Evolutionary conservation across 2,797 vertebrate species (phyloP), one percentile per base, ranked within the genome.

Genomic region (Pangasius sanitwongsei): DNA sequence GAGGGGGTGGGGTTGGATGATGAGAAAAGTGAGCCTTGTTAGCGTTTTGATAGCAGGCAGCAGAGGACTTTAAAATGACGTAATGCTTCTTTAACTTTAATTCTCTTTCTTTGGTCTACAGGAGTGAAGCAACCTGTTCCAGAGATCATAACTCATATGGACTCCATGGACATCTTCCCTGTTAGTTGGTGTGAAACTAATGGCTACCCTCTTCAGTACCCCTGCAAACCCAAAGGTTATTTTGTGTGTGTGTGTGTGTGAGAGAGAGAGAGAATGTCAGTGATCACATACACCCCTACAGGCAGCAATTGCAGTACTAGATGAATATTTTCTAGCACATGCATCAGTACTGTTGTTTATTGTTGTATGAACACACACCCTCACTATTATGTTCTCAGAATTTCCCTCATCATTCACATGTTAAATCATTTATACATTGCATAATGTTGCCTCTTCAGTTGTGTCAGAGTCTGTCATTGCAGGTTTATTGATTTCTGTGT

Each of bases 121-220:
- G 98, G 98, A 92, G 95, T 97, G 89, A 98, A 98, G 95, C 97
- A 97, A 87, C 95, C 98, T 1, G 86, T 98, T 93, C 97, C 97
- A 83, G 98, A 99, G 93, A 95, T 97, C 91, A 98, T 99, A 86
- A 97, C 98, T 93, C 98, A 97, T 48, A 96, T 98, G 92, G 98
- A 99, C 91, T 99, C 98, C 6, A 97, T 98, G 92, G 97, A 99
- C 94, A 97, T 99, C 92, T 99, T 99, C 93, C 98, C 98, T 61
- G 96, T 99, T 94, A 98, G 98, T 92, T 99, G 98, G 98, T 99
- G 98, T 95, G 98, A 99, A 92, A 99, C 98, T 6, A 99, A 99
- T 23, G 98, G 98, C 83, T 98, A 98, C 92, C 97, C 97, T 20
- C 97, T 99, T 11, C 95, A 97, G 88, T 93, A 97, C 94, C 98